A percentile compares a stretch with the other conserved stretches of the same genome.
Evolutionary conservation across 1,140 invertebrate genomes (phyloP).

Genomic region (Rhagoletis zephyria): DNA sequence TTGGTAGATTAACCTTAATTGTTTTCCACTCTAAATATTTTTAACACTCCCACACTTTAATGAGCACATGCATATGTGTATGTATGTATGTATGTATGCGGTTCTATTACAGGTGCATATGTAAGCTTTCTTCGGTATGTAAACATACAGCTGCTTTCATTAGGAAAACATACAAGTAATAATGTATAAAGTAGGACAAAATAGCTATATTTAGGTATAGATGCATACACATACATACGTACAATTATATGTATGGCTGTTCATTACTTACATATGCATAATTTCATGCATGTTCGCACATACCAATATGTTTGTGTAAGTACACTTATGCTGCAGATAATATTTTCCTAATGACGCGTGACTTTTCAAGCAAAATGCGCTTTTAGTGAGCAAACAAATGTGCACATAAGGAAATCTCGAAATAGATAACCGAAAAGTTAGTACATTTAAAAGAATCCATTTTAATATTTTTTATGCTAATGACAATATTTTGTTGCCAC

Average conservation of each 20-base stretch:
- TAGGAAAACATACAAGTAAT: neutral
- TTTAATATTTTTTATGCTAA: constrained; percentile 11
- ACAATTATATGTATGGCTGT: neutral
- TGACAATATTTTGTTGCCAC: constrained; percentile 1
- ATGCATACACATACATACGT: neutral
- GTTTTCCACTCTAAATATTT: neutral
- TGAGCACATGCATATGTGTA: neutral
- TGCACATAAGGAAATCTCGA: no score
- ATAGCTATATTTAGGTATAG: neutral
- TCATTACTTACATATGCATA: no score
- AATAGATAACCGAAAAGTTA: no score
- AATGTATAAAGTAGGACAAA: neutral
- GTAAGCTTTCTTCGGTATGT: neutral
- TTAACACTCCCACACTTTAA: constrained; percentile 20
- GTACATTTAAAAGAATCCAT: neutral
- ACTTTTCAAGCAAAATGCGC: constrained; percentile 47
- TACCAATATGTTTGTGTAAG: no score
- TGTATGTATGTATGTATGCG: no score
- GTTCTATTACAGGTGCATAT: no score
- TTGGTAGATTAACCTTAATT: constrained; percentile 11
- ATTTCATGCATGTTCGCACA: neutral
- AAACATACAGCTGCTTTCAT: constrained; percentile 7
- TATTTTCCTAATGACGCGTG: constrained; percentile 29
- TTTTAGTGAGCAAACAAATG: neutral
- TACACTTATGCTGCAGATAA: neutral